Conservation (phyloP, 2,888 invertebrate species). For the Epistrophe eligans region DNA sequence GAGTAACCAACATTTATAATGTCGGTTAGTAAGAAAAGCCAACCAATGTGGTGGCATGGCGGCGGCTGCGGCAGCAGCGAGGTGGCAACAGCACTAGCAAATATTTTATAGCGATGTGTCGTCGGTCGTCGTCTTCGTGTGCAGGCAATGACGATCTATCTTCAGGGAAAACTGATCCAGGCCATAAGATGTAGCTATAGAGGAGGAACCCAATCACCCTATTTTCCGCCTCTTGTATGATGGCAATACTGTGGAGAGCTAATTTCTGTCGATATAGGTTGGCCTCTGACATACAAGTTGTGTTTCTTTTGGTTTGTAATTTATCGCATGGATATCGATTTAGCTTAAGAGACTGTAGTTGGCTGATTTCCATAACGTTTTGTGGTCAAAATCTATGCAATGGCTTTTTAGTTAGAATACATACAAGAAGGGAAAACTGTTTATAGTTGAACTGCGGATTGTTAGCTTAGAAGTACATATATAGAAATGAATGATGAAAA, state of each 20-base stretch:
- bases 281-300: conserved; percentile 35
- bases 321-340: conserved; percentile 38
- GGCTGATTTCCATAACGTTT: neutral
- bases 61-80: too few species aligned
- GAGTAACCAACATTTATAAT: conserved; percentile 38
- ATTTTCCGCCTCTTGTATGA: conserved; percentile 30
- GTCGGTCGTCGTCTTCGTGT: conserved; percentile 22
- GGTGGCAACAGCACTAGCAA: conserved; percentile 1
- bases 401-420: neutral
- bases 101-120: conserved; percentile 34
- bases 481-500: neutral
- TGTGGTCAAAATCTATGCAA: neutral
- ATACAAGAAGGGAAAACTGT: neutral
- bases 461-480: neutral
- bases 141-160: conserved; percentile 41
- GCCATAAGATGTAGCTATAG: conserved; percentile 33
- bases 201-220: conserved; percentile 23
- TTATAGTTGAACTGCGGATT: neutral
- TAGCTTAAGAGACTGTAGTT: neutral
- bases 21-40: conserved; percentile 52
- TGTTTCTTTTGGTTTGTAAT: conserved; percentile 6
- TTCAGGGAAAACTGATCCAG: conserved; percentile 41
- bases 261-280: conserved; percentile 16
- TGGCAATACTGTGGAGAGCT: neutral
- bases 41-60: neutral